Percentiles rank a stretch among this genome's conserved stretches.
Conservation (phyloP, 1,140 invertebrate genomes). For the Atopsyche davidsoni region DNA sequence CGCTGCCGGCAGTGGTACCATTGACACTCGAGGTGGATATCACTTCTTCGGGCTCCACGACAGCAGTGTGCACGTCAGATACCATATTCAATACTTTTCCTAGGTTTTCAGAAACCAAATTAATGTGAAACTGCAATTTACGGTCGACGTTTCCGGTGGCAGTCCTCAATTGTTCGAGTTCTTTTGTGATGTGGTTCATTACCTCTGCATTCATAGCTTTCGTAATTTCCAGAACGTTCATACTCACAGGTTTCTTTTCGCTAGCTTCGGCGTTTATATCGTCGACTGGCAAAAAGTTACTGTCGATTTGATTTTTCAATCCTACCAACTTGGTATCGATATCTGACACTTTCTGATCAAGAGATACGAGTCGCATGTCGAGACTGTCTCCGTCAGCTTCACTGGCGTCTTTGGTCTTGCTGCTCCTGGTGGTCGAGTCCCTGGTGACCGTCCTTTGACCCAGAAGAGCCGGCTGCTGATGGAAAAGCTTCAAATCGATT, state of each 20-base stretch:
- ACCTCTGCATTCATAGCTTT: constrained; percentile 72
- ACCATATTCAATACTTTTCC: constrained; percentile 70
- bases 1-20: constrained; percentile 48
- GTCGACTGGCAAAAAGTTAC: constrained; percentile 69
- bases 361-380: constrained; percentile 58
- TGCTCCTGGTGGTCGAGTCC: constrained; percentile 17
- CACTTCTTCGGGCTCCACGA: constrained; percentile 60
- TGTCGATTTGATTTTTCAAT: constrained; percentile 75
- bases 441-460: constrained; percentile 22
- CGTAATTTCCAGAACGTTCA: constrained; percentile 71
- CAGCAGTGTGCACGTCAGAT: constrained; percentile 71
- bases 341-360: constrained; percentile 74
- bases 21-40: constrained; percentile 43
- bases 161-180: constrained; percentile 65
- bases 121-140: constrained; percentile 78
- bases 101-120: constrained; percentile 72
- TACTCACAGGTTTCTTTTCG: constrained; percentile 74
- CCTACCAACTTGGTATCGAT: constrained; percentile 72
- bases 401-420: constrained; percentile 28
- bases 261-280: constrained; percentile 79
- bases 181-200: constrained; percentile 66
- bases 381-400: constrained; percentile 41
- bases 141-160: constrained; percentile 72
- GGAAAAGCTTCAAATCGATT: constrained; percentile 66
- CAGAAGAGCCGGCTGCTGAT: constrained; percentile 36